These are phyloP conservation scores for Mesitornis unicolor DNA, from an alignment of 2,113 vertebrate genomes.

Conservation along the genomic window DNA sequence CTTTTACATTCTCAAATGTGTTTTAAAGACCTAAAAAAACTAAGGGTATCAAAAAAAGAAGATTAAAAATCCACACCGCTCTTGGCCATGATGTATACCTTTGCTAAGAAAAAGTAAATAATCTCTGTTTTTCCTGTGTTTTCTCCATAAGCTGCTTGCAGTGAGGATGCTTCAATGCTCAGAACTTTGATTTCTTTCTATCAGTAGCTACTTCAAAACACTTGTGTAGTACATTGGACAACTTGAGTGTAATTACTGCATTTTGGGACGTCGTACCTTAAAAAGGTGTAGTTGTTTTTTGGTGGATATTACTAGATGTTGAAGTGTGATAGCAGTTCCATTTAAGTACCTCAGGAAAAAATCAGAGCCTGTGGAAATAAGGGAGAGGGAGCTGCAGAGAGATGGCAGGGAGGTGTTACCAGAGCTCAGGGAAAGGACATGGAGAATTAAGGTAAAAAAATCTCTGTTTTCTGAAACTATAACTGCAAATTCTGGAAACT, in stretches of 20 bases:
- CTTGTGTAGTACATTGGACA: accelerated
- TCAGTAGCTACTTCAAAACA: background rate
- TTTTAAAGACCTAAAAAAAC: background rate
- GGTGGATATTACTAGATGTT: background rate
- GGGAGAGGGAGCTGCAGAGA: background rate
- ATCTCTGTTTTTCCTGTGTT: background rate
- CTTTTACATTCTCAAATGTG: background rate
- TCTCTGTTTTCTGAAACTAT: background rate
- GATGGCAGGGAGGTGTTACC: background rate
- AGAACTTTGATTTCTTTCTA: background rate
- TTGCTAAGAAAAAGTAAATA: background rate
- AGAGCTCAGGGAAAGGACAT: background rate
- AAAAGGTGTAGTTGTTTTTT: background rate
- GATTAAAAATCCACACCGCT: background rate
- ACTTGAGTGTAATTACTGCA: background rate
- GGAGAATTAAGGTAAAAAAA: background rate
- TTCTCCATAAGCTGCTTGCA: background rate
- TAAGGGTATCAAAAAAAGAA: background rate
- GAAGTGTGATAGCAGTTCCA: background rate
- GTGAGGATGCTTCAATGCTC: background rate
- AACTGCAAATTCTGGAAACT: background rate
- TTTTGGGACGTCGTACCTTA: background rate
- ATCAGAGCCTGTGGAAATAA: background rate
- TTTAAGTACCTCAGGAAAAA: background rate
- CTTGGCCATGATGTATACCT: background rate